phyloP scores from a whole-genome alignment of 2,113 vertebrate species.

The Neodontobutis hainanensis region DNA sequence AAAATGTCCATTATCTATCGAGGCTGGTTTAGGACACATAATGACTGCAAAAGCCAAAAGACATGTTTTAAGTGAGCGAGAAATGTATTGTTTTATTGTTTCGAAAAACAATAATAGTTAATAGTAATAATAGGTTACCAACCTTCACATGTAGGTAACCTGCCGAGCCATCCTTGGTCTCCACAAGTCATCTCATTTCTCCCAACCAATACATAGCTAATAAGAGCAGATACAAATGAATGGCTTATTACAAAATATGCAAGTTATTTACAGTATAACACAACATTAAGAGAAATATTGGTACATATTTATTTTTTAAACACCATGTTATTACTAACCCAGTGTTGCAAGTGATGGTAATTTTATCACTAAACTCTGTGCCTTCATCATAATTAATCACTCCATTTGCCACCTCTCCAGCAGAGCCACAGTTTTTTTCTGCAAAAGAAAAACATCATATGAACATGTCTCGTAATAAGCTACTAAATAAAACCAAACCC shows the following conservation, averaged over 20 bases:
- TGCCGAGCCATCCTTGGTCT: slow-evolving; percentile 4
- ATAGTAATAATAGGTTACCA: slow-evolving; percentile 1
- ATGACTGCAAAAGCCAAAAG: slow-evolving; percentile 47
- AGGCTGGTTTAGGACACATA: not conserved
- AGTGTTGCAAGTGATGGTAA: rapidly evolving
- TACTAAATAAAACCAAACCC: too few relatives aligned
- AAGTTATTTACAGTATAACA: not conserved
- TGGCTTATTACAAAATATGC: too few relatives aligned
- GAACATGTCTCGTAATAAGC: not conserved
- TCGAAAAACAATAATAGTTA: not conserved
- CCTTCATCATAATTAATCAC: rapidly evolving
- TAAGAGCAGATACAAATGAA: not conserved
- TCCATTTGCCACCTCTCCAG: rapidly evolving
- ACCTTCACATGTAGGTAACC: slow-evolving; percentile 64
- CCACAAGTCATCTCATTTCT: rapidly evolving
- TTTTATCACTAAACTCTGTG: not conserved
- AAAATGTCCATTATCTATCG: rapidly evolving
- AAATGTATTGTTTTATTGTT: not conserved
- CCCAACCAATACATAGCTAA: not conserved
- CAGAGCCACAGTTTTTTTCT: slow-evolving; percentile 27
- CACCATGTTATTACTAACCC: slow-evolving; percentile 51
- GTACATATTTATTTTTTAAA: not conserved
- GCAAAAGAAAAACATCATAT: not conserved
- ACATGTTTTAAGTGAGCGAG: not conserved
- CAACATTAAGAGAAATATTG: too few relatives aligned